These are phyloP conservation scores for Dunckerocampus dactyliophorus DNA, from an alignment of 2,113 vertebrate genomes.

Conservation along the genomic window DNA sequence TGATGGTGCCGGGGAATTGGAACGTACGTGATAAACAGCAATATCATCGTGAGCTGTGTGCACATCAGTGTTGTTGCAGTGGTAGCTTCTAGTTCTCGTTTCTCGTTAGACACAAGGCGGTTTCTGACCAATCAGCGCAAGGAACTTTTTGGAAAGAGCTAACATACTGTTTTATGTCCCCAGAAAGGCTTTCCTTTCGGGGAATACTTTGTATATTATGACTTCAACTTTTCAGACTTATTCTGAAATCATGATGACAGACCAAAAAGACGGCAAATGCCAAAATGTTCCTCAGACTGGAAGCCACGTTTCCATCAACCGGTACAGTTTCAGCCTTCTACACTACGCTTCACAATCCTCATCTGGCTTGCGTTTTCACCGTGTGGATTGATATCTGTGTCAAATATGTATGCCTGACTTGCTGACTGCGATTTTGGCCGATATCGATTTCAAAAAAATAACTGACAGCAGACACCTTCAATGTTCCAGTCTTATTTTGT, in stretches of 20 bases:
- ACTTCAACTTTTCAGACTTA: no score
- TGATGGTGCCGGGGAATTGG: conserved; percentile 59
- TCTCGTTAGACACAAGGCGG: neutral
- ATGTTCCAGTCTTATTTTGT: no score
- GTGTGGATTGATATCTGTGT: neutral
- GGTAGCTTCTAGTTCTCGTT: conserved; percentile 15
- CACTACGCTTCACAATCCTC: neutral
- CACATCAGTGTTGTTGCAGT: conserved; percentile 38
- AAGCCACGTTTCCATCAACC: neutral
- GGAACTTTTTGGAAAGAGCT: neutral
- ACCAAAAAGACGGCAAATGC: neutral
- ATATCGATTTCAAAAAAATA: no score
- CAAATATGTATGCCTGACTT: no score
- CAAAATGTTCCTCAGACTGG: neutral
- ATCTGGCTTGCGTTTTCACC: neutral
- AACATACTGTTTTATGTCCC: neutral
- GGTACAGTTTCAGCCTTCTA: neutral
- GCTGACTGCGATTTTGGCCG: no score
- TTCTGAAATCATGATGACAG: no score
- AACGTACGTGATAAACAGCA: conserved; percentile 69
- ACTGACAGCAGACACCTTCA: no score
- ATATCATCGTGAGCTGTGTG: conserved; percentile 47
- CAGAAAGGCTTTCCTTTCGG: no score
- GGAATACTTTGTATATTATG: no score
- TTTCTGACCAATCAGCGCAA: neutral